Evolutionary conservation across 2,888 invertebrate species (phyloP).

Genomic region (Phengaris arion): DNA sequence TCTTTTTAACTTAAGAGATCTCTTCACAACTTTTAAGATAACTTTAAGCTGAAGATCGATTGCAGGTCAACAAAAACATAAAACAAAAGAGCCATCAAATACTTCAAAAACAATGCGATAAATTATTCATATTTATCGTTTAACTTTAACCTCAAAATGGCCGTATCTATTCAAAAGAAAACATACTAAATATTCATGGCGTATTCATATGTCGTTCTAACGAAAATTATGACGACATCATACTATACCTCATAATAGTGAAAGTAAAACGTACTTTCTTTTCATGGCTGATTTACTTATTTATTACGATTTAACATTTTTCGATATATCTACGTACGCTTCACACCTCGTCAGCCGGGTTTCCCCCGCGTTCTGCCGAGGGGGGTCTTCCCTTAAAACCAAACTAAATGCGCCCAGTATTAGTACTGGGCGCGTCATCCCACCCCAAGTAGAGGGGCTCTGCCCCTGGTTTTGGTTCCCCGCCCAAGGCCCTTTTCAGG

Average conservation of each 20-base stretch:
- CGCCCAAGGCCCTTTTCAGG: too few species aligned
- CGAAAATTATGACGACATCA: constrained; percentile 34
- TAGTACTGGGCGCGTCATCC: too few species aligned
- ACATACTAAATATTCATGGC: constrained; percentile 1
- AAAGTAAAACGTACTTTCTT: constrained; percentile 61
- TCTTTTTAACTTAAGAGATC: constrained; percentile 1
- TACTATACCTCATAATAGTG: constrained; percentile 49
- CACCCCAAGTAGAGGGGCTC: too few species aligned
- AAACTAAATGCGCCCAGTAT: too few species aligned
- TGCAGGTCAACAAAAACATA: constrained; percentile 1
- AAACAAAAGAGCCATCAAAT: not conserved
- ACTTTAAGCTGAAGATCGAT: not conserved
- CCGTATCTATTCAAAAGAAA: constrained; percentile 7
- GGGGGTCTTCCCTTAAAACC: too few species aligned
- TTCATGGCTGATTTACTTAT: constrained; percentile 50
- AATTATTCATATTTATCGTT: not conserved
- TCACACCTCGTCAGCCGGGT: too few species aligned
- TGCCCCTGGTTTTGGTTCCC: too few species aligned
- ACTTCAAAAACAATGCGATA: not conserved
- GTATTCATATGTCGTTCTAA: constrained; percentile 28
- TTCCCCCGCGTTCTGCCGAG: too few species aligned
- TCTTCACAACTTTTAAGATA: not conserved
- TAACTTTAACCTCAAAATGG: constrained; percentile 8
- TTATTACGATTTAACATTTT: not conserved
- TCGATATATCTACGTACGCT: not conserved